Evolutionary conservation across 2,113 vertebrate genomes (phyloP).

Genomic region (Pomatostomus ruficeps): DNA sequence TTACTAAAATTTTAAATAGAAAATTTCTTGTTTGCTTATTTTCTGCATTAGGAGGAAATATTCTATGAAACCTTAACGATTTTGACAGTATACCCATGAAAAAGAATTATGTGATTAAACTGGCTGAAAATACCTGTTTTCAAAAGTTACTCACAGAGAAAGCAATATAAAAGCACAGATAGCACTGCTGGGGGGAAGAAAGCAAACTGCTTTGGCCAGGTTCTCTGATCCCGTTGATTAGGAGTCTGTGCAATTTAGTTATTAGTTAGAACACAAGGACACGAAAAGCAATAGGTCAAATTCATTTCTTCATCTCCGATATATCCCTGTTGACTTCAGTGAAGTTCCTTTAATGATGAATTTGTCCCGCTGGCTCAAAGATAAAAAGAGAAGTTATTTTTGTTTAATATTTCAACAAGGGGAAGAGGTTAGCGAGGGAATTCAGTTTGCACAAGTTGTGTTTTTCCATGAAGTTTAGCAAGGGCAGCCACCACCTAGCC

Average conservation of each 20-base stretch:
- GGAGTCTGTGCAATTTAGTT: not conserved
- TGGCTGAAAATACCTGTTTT: not conserved
- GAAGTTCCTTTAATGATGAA: slow-evolving; percentile 56
- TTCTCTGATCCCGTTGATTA: not conserved
- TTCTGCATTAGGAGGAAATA: not conserved
- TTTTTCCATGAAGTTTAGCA: slow-evolving; percentile 63
- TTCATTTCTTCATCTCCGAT: slow-evolving; percentile 28
- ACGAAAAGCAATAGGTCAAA: slow-evolving; percentile 15
- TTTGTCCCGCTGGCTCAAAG: slow-evolving; percentile 57
- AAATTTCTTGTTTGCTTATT: not conserved
- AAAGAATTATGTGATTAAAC: not conserved
- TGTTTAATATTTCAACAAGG: slow-evolving; percentile 72
- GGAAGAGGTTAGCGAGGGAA: slow-evolving; percentile 66
- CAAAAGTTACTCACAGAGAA: not conserved
- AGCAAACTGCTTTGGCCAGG: not conserved
- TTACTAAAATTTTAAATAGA: not conserved
- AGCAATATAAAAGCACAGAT: not conserved
- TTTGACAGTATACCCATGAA: not conserved
- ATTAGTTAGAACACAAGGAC: slow-evolving; percentile 35
- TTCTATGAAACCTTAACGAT: not conserved
- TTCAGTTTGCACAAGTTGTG: slow-evolving; percentile 48
- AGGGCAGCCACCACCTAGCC: slow-evolving; percentile 52
- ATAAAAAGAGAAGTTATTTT: slow-evolving; percentile 67
- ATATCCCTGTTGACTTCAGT: slow-evolving; percentile 47
- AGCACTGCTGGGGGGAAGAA: not conserved